Base-by-base conservation (phyloP, 2,888 invertebrate genomes). In the Noctua comes region DNA sequence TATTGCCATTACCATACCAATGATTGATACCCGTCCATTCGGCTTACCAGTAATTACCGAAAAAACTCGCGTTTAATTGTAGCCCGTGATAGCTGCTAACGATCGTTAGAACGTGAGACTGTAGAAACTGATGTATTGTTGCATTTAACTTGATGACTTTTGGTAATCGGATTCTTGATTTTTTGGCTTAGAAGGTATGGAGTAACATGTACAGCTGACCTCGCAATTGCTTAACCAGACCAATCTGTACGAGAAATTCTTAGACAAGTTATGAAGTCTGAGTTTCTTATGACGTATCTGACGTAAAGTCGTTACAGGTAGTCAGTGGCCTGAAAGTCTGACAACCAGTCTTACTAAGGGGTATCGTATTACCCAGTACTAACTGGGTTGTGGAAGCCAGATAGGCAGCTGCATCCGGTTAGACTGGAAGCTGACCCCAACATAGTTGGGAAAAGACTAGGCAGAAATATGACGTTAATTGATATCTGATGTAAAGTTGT, bases 41-140 rank as follows among this genome's bases (percentile, higher is more conserved):
- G 71, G 68, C 48, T 84, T 79, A 79, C 77, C 46, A 68, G 88
- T 94, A 93, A 95, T 94, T 91, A 94, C 91, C 91, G 90, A 93
- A 94, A 94, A 94, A 95, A 93, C 90, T 82, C 77, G 27, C 82
- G 79, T 92, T 92, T 94, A 95, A 95, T 95, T 93, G 92, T 90
- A 79, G 87, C 40, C 62, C 59, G 64, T 87, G 82, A 85, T 85
- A 69, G 68, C 62, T 76, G 65, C 81, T 81, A 83, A 83, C 77
- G 84, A 86, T 88, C 89, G 79, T 89, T 89, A 88, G 82, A 84
- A 83, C 8, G n/a, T 43, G 43, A 92, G 75, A 83, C 7, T 66
- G n/a, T 36, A 48, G 91, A 88, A 91, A 43, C 93, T 91, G 93
- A 93, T 93, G 91, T 90, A 93, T 92, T 91, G 88, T 86, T 87